These are phyloP conservation scores for Ylistrum balloti DNA, from an alignment of 1,140 invertebrate genomes.

Conservation along the genomic window DNA sequence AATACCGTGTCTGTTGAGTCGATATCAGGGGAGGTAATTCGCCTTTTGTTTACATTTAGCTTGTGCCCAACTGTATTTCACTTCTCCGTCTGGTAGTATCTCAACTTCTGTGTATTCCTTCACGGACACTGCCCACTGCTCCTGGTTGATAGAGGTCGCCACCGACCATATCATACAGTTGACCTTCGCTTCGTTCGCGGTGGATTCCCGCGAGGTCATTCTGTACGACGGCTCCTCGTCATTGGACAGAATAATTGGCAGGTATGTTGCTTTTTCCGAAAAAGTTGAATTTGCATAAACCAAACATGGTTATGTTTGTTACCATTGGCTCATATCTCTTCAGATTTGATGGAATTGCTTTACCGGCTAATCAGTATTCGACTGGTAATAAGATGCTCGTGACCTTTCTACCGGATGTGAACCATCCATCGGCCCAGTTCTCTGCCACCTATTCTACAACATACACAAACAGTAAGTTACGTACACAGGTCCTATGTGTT, in stretches of 20 bases:
- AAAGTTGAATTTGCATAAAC: too few species aligned
- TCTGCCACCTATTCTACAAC: not conserved
- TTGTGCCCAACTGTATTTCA: not conserved
- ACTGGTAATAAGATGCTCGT: not conserved
- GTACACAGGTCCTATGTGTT: too few species aligned
- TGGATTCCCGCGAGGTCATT: not conserved
- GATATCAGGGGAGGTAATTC: not conserved
- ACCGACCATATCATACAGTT: not conserved
- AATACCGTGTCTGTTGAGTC: too few species aligned
- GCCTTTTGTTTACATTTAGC: not conserved
- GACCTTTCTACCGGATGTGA: not conserved
- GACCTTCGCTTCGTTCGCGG: not conserved
- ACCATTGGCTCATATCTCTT: not conserved
- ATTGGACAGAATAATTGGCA: not conserved
- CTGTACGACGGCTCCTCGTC: not conserved
- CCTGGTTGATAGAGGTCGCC: slow-evolving; percentile 20
- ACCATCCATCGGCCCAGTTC: not conserved
- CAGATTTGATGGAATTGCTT: not conserved
- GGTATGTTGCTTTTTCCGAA: not conserved
- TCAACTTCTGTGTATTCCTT: not conserved
- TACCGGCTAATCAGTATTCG: not conserved
- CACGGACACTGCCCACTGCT: not conserved
- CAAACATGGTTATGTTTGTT: not conserved
- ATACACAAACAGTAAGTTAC: not conserved
- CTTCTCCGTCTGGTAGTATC: not conserved